Conservation (phyloP, 1,140 invertebrate species). For the Zaprionus africanus region DNA sequence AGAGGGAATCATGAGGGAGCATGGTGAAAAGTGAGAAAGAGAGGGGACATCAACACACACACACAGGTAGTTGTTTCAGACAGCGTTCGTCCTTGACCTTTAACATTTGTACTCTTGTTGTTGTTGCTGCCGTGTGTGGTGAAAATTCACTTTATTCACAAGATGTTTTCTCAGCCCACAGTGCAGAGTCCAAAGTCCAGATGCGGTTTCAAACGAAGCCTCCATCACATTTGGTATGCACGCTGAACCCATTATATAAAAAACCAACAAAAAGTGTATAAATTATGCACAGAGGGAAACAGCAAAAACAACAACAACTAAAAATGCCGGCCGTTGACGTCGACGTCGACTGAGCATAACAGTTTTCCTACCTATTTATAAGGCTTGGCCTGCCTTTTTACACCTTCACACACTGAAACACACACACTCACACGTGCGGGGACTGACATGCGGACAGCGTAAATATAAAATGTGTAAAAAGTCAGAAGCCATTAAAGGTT, state of each 20-base stretch:
- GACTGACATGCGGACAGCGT: conserved; percentile 48
- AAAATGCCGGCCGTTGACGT: conserved; percentile 56
- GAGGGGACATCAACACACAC: conserved; percentile 41
- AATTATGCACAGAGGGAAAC: conserved; percentile 64
- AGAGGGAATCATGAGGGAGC: conserved; percentile 43
- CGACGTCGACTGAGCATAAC: conserved; percentile 77
- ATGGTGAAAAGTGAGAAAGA: conserved; percentile 27
- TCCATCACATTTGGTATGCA: conserved; percentile 61
- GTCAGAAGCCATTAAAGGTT: conserved; percentile 77
- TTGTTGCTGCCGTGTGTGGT: conserved; percentile 31
- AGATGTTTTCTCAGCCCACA: not conserved
- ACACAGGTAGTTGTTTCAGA: conserved; percentile 59
- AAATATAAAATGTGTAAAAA: conserved; percentile 73
- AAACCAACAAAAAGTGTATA: conserved; percentile 55
- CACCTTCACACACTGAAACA: conserved; percentile 68
- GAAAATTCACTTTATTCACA: conserved; percentile 60
- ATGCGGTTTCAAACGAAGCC: not conserved
- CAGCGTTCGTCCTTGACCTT: conserved; percentile 72
- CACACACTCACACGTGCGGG: conserved; percentile 22
- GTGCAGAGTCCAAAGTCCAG: conserved; percentile 39
- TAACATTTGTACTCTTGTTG: conserved; percentile 61
- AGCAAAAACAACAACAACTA: not conserved
- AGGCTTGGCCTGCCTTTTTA: conserved; percentile 70
- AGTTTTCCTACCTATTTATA: conserved; percentile 68
- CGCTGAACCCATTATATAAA: conserved; percentile 66